These are phyloP conservation scores for Muschampia plurimacula DNA, from an alignment of 2,888 invertebrate species.

Conservation along the genomic window DNA sequence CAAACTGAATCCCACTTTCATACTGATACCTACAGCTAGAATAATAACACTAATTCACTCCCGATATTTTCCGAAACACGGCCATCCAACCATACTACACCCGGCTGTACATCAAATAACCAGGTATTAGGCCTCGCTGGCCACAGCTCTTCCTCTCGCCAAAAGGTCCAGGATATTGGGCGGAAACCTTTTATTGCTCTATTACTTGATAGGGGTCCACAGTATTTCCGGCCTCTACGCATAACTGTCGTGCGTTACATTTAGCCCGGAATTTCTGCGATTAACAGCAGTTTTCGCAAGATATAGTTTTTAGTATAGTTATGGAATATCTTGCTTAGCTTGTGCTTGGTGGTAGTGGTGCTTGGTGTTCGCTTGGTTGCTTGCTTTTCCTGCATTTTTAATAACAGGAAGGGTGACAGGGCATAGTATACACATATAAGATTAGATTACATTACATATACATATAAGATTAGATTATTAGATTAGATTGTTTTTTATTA, in stretches of 20 bases:
- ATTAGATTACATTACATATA: too few relatives aligned
- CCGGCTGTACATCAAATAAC: slow-evolving; percentile 5
- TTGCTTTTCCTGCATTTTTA: too few relatives aligned
- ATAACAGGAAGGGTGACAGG: too few relatives aligned
- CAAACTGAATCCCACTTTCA: not conserved
- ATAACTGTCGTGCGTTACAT: slow-evolving; percentile 51
- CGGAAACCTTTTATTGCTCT: slow-evolving; percentile 74
- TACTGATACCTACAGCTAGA: not conserved
- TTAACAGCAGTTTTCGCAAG: slow-evolving; percentile 19
- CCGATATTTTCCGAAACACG: slow-evolving; percentile 1
- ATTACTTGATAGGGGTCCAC: slow-evolving; percentile 68
- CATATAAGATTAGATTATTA: too few relatives aligned
- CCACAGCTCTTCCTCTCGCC: slow-evolving; percentile 52
- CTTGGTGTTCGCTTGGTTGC: too few relatives aligned
- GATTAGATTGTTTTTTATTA: too few relatives aligned
- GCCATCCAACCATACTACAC: slow-evolving; percentile 2
- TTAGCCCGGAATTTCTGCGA: slow-evolving; percentile 26
- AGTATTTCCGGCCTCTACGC: slow-evolving; percentile 64
- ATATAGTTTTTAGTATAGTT: slow-evolving; percentile 6
- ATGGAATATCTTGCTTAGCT: too few relatives aligned
- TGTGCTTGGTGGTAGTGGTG: too few relatives aligned
- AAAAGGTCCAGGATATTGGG: slow-evolving; percentile 67
- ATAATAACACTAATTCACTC: slow-evolving; percentile 11
- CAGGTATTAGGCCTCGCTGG: slow-evolving; percentile 6
- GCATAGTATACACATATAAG: too few relatives aligned